Conservation (phyloP, 2,113 vertebrate species). For the Zonotrichia leucophrys region DNA sequence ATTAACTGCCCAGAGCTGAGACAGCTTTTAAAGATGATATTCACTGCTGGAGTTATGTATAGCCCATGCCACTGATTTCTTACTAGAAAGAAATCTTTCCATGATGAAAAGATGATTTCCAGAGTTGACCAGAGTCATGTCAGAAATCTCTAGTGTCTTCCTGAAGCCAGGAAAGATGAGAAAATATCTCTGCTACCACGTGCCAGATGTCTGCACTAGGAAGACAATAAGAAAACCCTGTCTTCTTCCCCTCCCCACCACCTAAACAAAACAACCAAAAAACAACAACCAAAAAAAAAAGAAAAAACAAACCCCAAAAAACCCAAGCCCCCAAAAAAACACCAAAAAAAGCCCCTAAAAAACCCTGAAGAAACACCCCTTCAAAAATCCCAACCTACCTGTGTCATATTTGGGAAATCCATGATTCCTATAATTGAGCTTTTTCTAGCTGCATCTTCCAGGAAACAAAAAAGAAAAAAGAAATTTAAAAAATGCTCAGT, state of each 20-base stretch:
- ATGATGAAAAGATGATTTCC: background rate
- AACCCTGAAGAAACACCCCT: background rate
- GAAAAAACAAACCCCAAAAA: too few species aligned
- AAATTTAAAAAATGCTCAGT: background rate
- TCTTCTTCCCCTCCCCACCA: background rate
- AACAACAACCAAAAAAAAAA: background rate
- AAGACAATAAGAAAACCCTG: background rate
- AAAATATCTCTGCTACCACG: background rate
- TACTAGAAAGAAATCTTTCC: background rate
- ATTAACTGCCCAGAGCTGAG: background rate
- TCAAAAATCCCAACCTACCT: background rate
- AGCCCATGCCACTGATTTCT: background rate
- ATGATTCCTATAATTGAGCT: background rate
- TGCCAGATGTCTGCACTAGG: background rate
- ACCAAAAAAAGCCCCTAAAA: background rate
- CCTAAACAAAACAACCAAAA: background rate
- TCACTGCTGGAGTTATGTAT: background rate
- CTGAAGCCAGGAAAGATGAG: background rate
- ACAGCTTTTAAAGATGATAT: background rate
- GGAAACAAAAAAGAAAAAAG: too few species aligned
- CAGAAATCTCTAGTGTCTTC: background rate
- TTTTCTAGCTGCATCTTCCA: background rate
- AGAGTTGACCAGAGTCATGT: background rate
- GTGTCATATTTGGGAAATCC: background rate
- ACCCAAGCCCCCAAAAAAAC: too few species aligned